Evolutionary conservation across 2,888 invertebrate species (phyloP).

Genomic region (Glaucopsyche alexis): DNA sequence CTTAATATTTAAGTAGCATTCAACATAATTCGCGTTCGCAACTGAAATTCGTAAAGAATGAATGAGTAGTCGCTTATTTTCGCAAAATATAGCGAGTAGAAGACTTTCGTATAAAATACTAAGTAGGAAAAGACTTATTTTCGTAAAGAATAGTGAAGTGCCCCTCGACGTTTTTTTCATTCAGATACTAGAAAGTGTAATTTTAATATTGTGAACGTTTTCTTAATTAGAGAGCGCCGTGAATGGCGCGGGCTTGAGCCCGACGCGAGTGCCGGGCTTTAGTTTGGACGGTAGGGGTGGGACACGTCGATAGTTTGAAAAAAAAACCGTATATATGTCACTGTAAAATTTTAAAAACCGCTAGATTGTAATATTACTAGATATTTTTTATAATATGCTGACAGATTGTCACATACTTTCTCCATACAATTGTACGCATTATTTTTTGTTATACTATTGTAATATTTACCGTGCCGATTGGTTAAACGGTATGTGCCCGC

Average conservation of each 20-base stretch:
- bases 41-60: neutral
- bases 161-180: neutral
- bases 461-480: no score
- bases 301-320: constrained; percentile 17
- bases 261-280: constrained; percentile 64
- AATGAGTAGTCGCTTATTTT: neutral
- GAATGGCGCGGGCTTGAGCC: neutral
- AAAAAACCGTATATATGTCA: no score
- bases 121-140: neutral
- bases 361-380: no score
- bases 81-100: neutral
- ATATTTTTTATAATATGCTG: no score
- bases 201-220: constrained; percentile 23
- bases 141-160: neutral
- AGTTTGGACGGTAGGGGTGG: constrained; percentile 63
- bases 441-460: no score
- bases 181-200: constrained; percentile 22
- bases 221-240: constrained; percentile 17
- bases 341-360: no score
- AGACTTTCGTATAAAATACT: neutral
- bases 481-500: no score
- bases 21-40: neutral
- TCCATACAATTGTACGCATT: no score
- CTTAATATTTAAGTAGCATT: constrained; percentile 4
- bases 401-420: no score